Base-by-base conservation (phyloP, 2,113 vertebrate species). In the Nicator chloris region DNA sequence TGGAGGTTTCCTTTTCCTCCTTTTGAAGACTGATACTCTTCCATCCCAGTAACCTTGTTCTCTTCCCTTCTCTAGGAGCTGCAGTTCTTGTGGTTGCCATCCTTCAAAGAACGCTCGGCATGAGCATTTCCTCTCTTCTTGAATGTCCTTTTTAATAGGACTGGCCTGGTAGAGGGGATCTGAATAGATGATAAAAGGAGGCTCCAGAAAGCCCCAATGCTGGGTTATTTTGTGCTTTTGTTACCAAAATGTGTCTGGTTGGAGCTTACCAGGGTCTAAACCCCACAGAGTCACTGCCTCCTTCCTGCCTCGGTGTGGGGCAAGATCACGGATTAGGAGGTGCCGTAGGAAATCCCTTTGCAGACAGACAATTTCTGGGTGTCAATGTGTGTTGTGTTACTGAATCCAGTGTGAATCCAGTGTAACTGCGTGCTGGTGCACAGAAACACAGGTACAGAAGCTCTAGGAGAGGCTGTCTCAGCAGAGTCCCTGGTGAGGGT, bases 361-460 rank as follows among this genome's bases (percentile, higher is more conserved):
- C 5, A 59, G 35, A 10, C 45, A 51, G 49, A 51, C 31, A n/a
- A 1, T 96, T 93, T 76, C 53, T 77, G 70, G 56, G 72, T 93
- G 10, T 61, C 70, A 95, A 82, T 10, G 5, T 87, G 65, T 54
- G 28, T 64, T 75, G 16, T 49, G 42, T 82, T 73, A 40, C 42
- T 68, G 45, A 90, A 57, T 53, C 17, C 33, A 71, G 57, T 9
- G 44, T 82, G 42, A 64, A 59, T 76, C 20, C 24, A 16, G 72
- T 16, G 64, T 13, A 7, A 3, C 14, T 3, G 63, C 7, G 0
- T 21, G 4, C 63, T 37, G 53, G 16, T 9, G 17, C 33, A 13
- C n/a, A n/a, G 47, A 82, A 65, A 44, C 9, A 7, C 31, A 51
- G 45, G 39, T 22, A 8, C 42, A 77, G 63, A 11, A 72, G 31